phyloP scores from a whole-genome alignment of 2,113 vertebrate genomes.

The Cephalopterus ornatus region DNA sequence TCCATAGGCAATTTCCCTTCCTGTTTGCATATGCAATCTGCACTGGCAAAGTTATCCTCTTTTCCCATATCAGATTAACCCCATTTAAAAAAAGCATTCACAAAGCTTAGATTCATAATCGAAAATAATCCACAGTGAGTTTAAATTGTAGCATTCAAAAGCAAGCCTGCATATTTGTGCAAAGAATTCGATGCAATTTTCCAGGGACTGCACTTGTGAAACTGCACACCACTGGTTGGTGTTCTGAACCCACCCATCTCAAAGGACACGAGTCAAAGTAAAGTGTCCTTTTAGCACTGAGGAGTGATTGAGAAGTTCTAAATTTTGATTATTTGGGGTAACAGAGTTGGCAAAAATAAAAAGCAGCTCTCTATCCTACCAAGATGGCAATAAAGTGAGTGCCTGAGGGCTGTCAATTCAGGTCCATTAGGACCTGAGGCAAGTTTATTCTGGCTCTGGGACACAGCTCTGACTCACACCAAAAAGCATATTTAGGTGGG shows the following conservation, averaged over 20 bases:
- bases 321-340: not conserved
- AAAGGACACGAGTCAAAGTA: not conserved
- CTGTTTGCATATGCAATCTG: not conserved
- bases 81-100: not conserved
- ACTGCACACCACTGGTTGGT: not conserved
- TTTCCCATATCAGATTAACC: not conserved
- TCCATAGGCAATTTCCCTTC: not conserved
- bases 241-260: not conserved
- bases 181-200: not conserved
- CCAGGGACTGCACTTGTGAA: not conserved
- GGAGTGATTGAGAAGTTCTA: not conserved
- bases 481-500: not conserved
- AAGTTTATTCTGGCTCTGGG: not conserved
- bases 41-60: not conserved
- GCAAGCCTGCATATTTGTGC: not conserved
- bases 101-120: not conserved
- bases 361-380: not conserved
- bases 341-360: not conserved
- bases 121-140: not conserved
- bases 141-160: not conserved
- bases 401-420: not conserved
- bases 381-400: not conserved
- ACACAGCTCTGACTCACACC: not conserved
- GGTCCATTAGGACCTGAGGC: not conserved
- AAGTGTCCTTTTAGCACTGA: not conserved